Conservation (phyloP, 2,888 invertebrate genomes). For the Cephus runcator region DNA sequence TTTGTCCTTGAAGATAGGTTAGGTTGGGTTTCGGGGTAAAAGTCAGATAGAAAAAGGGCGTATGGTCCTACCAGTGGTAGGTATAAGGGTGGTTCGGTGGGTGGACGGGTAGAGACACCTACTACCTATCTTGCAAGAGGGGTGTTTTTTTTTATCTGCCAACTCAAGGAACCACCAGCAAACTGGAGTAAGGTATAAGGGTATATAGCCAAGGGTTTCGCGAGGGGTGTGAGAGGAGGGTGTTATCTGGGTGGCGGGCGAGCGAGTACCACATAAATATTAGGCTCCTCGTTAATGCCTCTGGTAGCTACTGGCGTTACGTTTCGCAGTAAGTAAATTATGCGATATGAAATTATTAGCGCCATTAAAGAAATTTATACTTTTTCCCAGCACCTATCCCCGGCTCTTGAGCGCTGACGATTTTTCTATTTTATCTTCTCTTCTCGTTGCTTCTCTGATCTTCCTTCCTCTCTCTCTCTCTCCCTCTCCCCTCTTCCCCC, state of each 20-base stretch:
- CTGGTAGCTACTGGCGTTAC: constrained; percentile 65
- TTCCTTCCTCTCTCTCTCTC: background rate
- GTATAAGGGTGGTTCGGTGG: constrained; percentile 23
- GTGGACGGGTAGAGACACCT: background rate
- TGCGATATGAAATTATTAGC: constrained; percentile 67
- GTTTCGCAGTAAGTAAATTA: constrained; percentile 67
- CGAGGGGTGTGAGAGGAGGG: constrained; percentile 43
- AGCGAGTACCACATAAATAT: constrained; percentile 65
- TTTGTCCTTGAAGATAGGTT: background rate
- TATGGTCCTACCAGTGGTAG: background rate
- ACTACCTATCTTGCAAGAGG: constrained; percentile 43
- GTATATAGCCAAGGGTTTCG: background rate
- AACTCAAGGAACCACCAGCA: constrained; percentile 19
- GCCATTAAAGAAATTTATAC: constrained; percentile 66
- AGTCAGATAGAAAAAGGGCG: background rate
- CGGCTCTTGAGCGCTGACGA: constrained; percentile 45
- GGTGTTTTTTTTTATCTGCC: constrained; percentile 44
- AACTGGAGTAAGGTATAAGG: constrained; percentile 30
- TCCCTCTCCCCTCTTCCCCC: background rate
- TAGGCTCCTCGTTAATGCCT: constrained; percentile 66
- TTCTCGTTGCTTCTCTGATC: constrained; percentile 12
- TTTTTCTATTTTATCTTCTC: constrained; percentile 60
- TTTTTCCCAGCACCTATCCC: constrained; percentile 47
- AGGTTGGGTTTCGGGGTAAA: background rate
- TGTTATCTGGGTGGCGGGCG: constrained; percentile 64